These are phyloP conservation scores for Bubo bubo DNA, from an alignment of 2,113 vertebrate species.

Conservation along the genomic window DNA sequence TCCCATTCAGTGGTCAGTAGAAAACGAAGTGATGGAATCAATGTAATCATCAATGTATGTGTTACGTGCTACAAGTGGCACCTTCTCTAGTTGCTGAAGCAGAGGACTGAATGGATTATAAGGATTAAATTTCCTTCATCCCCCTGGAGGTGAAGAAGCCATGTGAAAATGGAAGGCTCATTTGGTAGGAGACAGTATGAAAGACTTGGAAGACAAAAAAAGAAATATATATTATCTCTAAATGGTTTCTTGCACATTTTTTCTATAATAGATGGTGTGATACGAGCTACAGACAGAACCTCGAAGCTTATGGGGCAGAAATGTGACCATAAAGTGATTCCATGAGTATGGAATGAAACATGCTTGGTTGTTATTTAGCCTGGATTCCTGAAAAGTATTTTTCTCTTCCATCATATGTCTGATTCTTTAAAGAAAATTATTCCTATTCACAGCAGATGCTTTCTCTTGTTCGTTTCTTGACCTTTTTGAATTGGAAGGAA, in stretches of 20 bases:
- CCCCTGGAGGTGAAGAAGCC: background rate
- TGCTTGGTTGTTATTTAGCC: background rate
- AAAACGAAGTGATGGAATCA: background rate
- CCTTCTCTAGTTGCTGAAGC: background rate
- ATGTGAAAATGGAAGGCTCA: background rate
- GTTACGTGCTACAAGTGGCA: background rate
- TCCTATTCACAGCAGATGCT: background rate
- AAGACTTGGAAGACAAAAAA: background rate
- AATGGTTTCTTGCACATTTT: background rate
- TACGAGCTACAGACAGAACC: background rate
- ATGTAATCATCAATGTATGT: background rate
- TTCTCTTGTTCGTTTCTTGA: background rate
- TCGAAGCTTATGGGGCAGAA: background rate
- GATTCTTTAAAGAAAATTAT: background rate
- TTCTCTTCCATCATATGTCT: background rate
- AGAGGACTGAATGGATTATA: background rate
- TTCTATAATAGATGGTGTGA: background rate
- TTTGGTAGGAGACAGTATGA: background rate
- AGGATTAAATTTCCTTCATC: conserved; percentile 6
- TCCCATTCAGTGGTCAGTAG: background rate
- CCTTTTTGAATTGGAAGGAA: background rate
- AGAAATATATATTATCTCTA: background rate
- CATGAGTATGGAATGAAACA: background rate
- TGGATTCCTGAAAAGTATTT: background rate
- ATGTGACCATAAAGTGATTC: background rate